Evolutionary conservation across 1,140 invertebrate genomes (phyloP), one percentile per base, ranked within the genome.

Genomic region (Ips nitidus): DNA sequence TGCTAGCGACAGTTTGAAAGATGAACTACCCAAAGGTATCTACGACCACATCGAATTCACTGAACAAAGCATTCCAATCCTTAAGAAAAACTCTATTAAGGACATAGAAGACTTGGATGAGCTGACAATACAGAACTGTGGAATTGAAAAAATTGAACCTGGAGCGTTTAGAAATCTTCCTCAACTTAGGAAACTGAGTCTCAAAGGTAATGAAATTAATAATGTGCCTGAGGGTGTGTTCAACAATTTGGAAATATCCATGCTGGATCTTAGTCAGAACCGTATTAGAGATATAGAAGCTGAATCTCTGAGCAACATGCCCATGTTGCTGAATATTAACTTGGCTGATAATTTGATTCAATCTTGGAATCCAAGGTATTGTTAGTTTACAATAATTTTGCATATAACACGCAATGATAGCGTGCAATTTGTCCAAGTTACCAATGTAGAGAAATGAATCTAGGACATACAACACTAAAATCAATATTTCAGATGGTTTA

Each of bases 31-130:
- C 6, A 36, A 67, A 5, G 39, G 63, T 43, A 45, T 59, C 2
- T 73, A 67, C 45, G 75, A 76, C 52, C 64, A 66, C 22, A 50
- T 76, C 8, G 70, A 73, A 60, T 65, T 76, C 2, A 59, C 40
- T 22, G 47, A 71, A 6, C 72, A 72, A 55, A 40, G 69, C 45
- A 71, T 76, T 56, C 71, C 73, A 22, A 58, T 75, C 7, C 41
- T 76, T 4, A 64, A 75, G 41, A 40, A 65, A 42, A 63, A 69
- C 37, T 71, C 73, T 2, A 64, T 76, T 6, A 57, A 47, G 8
- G 73, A 76, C 56, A 38, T 76, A 2, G 65, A 71, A 5, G 60
- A 57, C 37, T 53, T 76, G 56, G 75, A 76, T 52, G 73, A 76
- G 50, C 50, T 76, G 3, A 73, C 73, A 47, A 62, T 76, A 7